These are phyloP conservation scores for Camelus bactrianus DNA, from an alignment of 2,113 vertebrate species.

Conservation along the genomic window DNA sequence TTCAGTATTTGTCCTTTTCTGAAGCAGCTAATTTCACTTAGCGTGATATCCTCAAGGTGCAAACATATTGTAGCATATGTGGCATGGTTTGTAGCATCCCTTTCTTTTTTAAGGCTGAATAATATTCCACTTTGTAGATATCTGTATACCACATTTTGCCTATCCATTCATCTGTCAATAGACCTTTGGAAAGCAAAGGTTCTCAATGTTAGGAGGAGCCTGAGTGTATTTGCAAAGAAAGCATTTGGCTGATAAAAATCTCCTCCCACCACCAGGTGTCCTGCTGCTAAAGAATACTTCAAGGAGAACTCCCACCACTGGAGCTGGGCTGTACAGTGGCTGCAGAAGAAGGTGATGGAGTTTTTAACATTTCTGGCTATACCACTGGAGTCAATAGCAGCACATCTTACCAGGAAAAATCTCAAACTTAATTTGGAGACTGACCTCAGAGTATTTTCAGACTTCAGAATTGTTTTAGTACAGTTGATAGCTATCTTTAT, in stretches of 20 bases:
- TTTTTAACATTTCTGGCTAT: neutral
- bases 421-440: neutral
- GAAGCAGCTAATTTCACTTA: neutral
- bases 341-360: conserved; percentile 95
- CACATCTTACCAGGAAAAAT: no score
- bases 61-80: neutral
- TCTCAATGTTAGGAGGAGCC: neutral
- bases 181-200: neutral
- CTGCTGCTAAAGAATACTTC: conserved; percentile 98
- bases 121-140: neutral
- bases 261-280: conserved; percentile 89
- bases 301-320: conserved; percentile 98
- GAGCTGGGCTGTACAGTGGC: conserved; percentile 99
- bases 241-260: neutral
- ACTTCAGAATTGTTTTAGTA: neutral
- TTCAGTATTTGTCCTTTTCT: neutral
- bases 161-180: neutral
- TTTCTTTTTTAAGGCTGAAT: neutral
- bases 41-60: neutral
- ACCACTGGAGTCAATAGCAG: neutral
- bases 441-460: neutral
- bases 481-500: neutral
- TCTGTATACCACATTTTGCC: neutral
- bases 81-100: neutral
- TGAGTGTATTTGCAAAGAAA: neutral